Evolutionary conservation across 2,888 invertebrate species (phyloP).

Genomic region (Mantis religiosa): DNA sequence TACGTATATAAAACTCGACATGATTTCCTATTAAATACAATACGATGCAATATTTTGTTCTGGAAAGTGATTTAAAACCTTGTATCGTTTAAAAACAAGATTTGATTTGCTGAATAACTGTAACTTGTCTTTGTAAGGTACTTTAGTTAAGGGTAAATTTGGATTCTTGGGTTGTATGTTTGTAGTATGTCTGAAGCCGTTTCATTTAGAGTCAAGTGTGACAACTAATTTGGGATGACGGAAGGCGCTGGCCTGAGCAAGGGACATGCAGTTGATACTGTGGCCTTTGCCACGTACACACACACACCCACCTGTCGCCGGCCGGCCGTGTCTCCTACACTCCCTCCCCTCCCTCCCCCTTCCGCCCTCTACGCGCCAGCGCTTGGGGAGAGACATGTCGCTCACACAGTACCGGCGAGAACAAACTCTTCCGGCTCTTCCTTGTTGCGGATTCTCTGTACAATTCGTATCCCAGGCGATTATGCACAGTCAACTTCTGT

Average conservation of each 20-base stretch:
- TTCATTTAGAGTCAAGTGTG: not conserved
- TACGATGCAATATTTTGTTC: too few relatives aligned
- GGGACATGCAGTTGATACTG: not conserved
- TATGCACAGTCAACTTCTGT: too few relatives aligned
- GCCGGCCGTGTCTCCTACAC: not conserved
- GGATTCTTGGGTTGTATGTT: not conserved
- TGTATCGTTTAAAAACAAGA: too few relatives aligned
- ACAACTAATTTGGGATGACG: not conserved
- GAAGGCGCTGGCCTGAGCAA: not conserved
- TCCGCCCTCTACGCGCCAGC: not conserved
- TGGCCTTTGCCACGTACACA: conserved; percentile 5
- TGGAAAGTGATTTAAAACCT: too few relatives aligned
- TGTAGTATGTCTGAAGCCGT: not conserved
- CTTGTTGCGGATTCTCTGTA: not conserved
- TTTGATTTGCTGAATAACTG: too few relatives aligned
- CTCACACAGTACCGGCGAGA: not conserved
- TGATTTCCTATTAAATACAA: too few relatives aligned
- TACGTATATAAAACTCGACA: too few relatives aligned
- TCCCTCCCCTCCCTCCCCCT: too few relatives aligned
- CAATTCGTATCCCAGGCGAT: not conserved
- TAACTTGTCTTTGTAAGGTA: too few relatives aligned
- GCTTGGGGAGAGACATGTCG: not conserved
- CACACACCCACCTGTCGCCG: not conserved
- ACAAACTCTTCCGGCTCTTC: not conserved
- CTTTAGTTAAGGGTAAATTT: too few relatives aligned